Base-by-base conservation (phyloP, 1,140 invertebrate species). In the Agrypnia vestita region DNA sequence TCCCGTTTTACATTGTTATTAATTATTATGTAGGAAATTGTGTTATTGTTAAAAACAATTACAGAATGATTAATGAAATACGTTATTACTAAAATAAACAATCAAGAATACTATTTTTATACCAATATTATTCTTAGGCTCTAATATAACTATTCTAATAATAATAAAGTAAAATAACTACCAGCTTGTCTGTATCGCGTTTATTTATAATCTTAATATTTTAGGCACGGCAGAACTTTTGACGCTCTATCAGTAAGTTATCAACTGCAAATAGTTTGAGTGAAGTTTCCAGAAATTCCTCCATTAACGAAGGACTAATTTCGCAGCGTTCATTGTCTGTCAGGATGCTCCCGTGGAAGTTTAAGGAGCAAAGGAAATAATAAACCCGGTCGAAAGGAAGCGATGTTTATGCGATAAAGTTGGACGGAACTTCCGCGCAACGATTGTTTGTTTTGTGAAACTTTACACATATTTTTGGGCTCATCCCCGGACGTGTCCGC, bases 401-500 rank as follows among this genome's bases (percentile, higher is more conserved):
- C 79, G 61, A 83, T 83, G 80, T 83, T 83, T 83, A 83, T 83
- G 82, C 62, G 69, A 51, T 49, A 75, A 76, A 83, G 79, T 83
- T 80, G 69, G 51, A 25, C 43, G 71, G 73, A 80, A 80, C 80
- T 80, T 80, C 72, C 79, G 51, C 56, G 35, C 15, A 71, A 74
- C 79, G 79, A 80, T 83, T 83, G 82, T 83, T 83, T 83, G 82
- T 80, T 76, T 80, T 79, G 76, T 44, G 35, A 46, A 83, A 83
- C 76, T 83, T 83, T 83, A 75, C 76, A 80, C 76, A 83, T 83
- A 83, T 83, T 83, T 83, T 76, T 77, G 75, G 79, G 51, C 64
- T 74, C 80, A 81, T 78, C 76, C 80, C 67, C 11, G n/a, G 53
- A 56, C 62, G 35, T 43, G 62, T 47, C 62, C 62, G 62, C 62